phyloP scores from a whole-genome alignment of 2,113 vertebrate genomes.

The Aleadryas rufinucha region DNA sequence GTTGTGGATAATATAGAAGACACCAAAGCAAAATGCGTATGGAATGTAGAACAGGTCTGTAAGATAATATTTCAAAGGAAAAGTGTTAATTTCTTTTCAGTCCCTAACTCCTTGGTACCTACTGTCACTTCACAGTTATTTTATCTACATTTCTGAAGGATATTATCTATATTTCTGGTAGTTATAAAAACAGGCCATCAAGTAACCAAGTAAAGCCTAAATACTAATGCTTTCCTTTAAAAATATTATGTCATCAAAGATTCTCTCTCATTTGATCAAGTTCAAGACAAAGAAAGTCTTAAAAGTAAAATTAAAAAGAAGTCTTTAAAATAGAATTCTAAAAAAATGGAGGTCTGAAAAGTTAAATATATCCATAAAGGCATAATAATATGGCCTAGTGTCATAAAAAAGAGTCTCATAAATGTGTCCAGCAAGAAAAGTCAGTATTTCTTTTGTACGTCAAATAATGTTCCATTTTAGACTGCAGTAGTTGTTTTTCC shows the following conservation, averaged over 20 bases:
- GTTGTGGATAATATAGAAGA: background rate
- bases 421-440: background rate
- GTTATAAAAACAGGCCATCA: background rate
- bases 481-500: background rate
- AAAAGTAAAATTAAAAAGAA: background rate
- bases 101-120: background rate
- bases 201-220: background rate
- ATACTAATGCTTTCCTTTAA: background rate
- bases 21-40: background rate
- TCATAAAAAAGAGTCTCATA: background rate
- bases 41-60: background rate
- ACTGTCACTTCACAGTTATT: background rate
- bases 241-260: background rate
- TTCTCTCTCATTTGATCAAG: background rate
- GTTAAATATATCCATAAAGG: background rate
- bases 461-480: background rate
- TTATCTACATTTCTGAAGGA: background rate
- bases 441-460: background rate
- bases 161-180: background rate
- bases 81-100: background rate
- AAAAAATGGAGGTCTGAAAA: background rate
- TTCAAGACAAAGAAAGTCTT: background rate
- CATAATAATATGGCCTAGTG: background rate
- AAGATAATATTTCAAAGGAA: background rate
- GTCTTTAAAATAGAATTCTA: background rate